Percentiles rank a stretch among this genome's conserved stretches.
phyloP scores from a whole-genome alignment of 2,797 vertebrate species.

The Pseudocheirus occidentalis region DNA sequence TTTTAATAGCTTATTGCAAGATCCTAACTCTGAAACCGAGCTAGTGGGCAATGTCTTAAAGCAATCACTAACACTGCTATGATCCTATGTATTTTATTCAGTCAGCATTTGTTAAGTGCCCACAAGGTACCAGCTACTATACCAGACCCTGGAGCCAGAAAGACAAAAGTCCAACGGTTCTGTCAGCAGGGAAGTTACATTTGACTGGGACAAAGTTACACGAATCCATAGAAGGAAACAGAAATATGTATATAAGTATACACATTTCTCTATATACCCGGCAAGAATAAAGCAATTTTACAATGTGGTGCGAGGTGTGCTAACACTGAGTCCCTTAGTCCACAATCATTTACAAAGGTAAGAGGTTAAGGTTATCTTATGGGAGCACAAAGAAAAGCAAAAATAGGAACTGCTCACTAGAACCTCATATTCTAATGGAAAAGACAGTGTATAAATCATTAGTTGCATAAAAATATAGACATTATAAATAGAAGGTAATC shows the following conservation, averaged over 20 bases:
- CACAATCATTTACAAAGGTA: not conserved
- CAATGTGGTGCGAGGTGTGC: not conserved
- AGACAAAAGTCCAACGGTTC: not conserved
- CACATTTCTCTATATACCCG: not conserved
- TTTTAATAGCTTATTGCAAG: not conserved
- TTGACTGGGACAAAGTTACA: not conserved
- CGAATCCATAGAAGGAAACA: not conserved
- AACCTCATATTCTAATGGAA: not conserved
- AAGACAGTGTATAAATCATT: not conserved
- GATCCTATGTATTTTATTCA: not conserved
- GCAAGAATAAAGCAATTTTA: not conserved
- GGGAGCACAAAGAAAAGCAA: not conserved
- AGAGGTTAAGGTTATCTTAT: not conserved
- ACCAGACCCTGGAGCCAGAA: not conserved
- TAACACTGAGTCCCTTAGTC: not conserved
- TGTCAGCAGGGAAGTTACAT: not conserved
- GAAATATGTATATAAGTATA: not conserved
- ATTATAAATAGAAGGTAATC: not conserved
- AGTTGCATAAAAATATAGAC: not conserved
- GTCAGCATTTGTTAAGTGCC: not conserved
- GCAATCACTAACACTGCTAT: not conserved
- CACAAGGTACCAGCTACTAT: not conserved
- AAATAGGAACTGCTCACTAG: not conserved
- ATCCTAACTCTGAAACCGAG: not conserved
- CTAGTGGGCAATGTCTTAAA: not conserved